Conservation (phyloP, 2,113 vertebrate genomes). For the Lampris megalopsis region DNA sequence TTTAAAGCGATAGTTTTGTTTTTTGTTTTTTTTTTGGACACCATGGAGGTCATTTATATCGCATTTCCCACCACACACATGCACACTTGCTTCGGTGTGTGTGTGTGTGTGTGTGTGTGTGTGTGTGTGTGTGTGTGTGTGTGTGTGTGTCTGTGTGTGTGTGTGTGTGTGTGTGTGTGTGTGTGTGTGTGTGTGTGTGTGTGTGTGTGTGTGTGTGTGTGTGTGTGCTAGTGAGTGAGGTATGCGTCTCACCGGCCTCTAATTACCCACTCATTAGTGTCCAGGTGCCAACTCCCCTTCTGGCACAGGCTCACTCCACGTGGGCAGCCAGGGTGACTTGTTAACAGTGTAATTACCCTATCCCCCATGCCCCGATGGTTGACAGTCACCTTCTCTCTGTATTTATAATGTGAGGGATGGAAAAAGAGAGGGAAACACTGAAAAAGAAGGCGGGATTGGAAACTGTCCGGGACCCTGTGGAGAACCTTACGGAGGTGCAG, state of each 20-base stretch:
- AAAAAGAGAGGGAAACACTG: constrained; percentile 38
- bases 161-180: constrained; percentile 20
- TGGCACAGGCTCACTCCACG: constrained; percentile 66
- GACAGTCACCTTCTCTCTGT: constrained; percentile 72
- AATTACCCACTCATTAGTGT: constrained; percentile 75
- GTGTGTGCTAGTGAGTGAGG: constrained; percentile 39
- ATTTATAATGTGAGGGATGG: constrained; percentile 64
- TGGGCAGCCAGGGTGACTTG: constrained; percentile 67
- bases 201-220: constrained; percentile 14
- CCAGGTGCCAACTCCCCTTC: constrained; percentile 62
- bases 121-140: too few species aligned
- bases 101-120: too few species aligned
- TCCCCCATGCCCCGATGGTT: constrained; percentile 63
- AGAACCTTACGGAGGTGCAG: constrained; percentile 46
- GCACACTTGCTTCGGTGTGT: too few species aligned
- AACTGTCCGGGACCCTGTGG: constrained; percentile 35
- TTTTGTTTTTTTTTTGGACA: too few species aligned
- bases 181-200: background rate
- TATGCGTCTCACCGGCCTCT: constrained; percentile 55
- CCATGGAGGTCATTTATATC: too few species aligned
- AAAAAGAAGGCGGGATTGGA: constrained; percentile 29
- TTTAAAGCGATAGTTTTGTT: too few species aligned
- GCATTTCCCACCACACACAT: too few species aligned
- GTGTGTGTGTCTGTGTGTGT: background rate
- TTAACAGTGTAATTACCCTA: constrained; percentile 72